phyloP scores from a whole-genome alignment of 2,888 invertebrate species.

The Leptopterna dolabrata region DNA sequence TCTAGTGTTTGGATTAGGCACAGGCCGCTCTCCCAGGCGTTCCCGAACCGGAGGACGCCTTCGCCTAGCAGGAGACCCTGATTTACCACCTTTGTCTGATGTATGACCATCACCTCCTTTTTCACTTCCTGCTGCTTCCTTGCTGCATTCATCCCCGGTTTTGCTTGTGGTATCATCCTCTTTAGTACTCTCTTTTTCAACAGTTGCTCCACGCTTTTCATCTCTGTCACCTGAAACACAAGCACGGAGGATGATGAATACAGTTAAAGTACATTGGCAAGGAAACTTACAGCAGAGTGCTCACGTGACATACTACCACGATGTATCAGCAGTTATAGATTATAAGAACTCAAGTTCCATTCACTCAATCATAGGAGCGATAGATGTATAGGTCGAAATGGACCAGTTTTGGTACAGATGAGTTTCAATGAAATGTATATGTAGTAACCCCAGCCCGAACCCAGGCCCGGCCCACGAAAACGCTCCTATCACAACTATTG shows the following conservation, averaged over 20 bases:
- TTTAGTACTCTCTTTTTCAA: constrained; percentile 63
- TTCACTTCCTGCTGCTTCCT: constrained; percentile 26
- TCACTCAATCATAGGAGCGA: no score
- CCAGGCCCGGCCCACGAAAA: no score
- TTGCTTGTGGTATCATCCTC: neutral
- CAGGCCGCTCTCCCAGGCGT: constrained; percentile 35
- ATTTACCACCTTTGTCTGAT: constrained; percentile 26
- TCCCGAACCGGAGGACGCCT: constrained; percentile 19
- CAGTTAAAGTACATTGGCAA: no score
- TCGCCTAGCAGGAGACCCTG: constrained; percentile 18
- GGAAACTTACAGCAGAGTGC: no score
- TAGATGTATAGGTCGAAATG: no score
- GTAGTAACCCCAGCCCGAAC: no score
- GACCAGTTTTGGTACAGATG: no score
- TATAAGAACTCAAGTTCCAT: no score
- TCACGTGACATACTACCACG: no score
- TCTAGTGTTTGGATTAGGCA: neutral
- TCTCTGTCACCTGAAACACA: constrained; percentile 63
- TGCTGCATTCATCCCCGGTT: neutral
- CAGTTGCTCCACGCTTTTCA: constrained; percentile 66
- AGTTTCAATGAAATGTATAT: no score
- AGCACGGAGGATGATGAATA: neutral
- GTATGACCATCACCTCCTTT: constrained; percentile 5
- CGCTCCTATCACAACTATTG: no score
- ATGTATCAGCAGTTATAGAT: no score